Conservation (phyloP, 2,113 vertebrate genomes). For the Mystacornis crossleyi region DNA sequence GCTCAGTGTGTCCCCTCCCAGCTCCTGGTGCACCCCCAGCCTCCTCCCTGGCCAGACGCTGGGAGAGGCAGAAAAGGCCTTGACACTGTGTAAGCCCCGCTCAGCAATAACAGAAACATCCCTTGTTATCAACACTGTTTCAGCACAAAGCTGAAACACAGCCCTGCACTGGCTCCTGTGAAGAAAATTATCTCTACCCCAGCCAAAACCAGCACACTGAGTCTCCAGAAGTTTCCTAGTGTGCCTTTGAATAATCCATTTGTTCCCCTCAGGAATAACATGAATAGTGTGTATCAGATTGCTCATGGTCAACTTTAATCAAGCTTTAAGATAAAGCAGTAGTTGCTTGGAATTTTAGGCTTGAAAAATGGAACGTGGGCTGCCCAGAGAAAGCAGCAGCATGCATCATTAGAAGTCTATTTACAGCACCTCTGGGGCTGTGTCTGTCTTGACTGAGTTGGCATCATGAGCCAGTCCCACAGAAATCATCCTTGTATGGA, state of each 20-base stretch:
- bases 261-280: neutral
- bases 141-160: neutral
- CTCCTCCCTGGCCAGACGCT: accelerated
- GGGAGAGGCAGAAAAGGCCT: neutral
- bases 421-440: neutral
- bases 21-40: neutral
- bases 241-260: neutral
- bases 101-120: neutral
- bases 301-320: neutral
- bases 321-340: neutral
- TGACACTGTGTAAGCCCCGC: neutral
- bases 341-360: neutral
- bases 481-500: neutral
- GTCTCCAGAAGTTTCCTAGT: neutral
- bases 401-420: accelerated
- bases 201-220: neutral
- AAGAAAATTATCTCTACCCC: neutral
- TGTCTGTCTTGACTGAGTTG: neutral
- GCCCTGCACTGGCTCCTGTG: neutral
- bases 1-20: neutral
- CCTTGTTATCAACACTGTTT: neutral
- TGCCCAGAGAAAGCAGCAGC: neutral
- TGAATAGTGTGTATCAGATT: neutral
- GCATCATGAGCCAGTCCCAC: neutral
- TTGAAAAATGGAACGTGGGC: neutral